A percentile compares a stretch with the other conserved stretches of the same genome.
Conservation (phyloP, 2,113 vertebrate species). For the Mustela lutreola region DNA sequence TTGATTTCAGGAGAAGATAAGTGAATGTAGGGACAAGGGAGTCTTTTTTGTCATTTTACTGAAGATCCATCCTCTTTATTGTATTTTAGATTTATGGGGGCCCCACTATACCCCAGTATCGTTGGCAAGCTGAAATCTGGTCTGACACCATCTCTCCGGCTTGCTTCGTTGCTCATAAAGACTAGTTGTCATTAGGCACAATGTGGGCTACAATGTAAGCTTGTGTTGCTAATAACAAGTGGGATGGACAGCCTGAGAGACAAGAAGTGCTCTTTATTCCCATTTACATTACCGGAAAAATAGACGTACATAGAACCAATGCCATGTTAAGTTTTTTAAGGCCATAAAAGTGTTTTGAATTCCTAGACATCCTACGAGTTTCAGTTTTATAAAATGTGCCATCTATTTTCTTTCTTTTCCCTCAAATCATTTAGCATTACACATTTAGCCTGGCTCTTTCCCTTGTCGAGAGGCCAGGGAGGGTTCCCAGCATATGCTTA, state of each 20-base stretch:
- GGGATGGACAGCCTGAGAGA: conserved; percentile 88
- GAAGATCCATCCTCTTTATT: not conserved
- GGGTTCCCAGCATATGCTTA: conserved; percentile 75
- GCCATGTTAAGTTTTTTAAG: conserved; percentile 86
- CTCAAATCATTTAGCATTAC: conserved; percentile 64
- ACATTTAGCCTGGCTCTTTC: conserved; percentile 72
- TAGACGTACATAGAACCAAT: conserved; percentile 88
- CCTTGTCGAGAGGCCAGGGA: conserved; percentile 75
- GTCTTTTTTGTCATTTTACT: not conserved
- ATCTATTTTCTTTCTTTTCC: conserved; percentile 75
- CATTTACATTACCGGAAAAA: conserved; percentile 88
- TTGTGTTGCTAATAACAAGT: conserved; percentile 90
- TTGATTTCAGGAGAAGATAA: conserved; percentile 31
- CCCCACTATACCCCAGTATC: not conserved
- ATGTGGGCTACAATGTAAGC: conserved; percentile 89
- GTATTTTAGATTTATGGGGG: not conserved
- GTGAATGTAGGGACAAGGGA: not conserved
- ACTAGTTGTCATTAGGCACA: conserved; percentile 83
- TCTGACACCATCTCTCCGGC: conserved; percentile 83
- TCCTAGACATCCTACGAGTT: conserved; percentile 87
- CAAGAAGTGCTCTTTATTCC: conserved; percentile 87
- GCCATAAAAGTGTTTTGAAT: conserved; percentile 87
- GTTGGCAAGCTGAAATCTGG: conserved; percentile 86
- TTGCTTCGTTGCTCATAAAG: conserved; percentile 83
- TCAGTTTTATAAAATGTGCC: conserved; percentile 71